These are phyloP conservation scores for Bimastos eiseni DNA, from an alignment of 2,888 invertebrate species.

Conservation along the genomic window DNA sequence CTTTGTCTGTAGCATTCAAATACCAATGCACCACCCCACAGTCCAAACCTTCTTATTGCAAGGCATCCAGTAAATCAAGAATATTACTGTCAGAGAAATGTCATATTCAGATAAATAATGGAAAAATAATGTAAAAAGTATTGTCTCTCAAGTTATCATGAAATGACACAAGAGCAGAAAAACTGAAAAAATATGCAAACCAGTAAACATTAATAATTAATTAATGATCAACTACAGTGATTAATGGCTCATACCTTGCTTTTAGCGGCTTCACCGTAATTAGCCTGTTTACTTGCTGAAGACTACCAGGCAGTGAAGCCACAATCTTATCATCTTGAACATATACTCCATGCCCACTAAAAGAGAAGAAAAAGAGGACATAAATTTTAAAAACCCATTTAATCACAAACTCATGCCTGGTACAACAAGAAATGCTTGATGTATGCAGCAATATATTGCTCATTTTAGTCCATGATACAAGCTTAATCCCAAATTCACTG, in stretches of 20 bases:
- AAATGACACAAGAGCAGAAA: not conserved
- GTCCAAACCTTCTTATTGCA: too few relatives aligned
- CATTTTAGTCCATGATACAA: not conserved
- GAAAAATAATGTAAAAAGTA: too few relatives aligned
- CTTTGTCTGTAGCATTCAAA: not conserved
- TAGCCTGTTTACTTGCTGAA: constrained; percentile 91
- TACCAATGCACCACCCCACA: not conserved
- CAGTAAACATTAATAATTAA: not conserved
- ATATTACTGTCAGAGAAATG: not conserved
- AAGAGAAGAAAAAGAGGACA: too few relatives aligned
- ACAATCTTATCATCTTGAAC: constrained; percentile 75
- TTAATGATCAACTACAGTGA: not conserved
- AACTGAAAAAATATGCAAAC: not conserved
- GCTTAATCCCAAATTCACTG: not conserved
- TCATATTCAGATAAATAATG: not conserved
- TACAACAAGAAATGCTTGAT: not conserved
- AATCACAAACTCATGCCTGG: not conserved
- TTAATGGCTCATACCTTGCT: constrained; percentile 71
- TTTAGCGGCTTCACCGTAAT: constrained; percentile 89
- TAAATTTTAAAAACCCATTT: too few relatives aligned
- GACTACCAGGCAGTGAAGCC: constrained; percentile 90
- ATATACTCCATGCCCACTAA: constrained; percentile 96
- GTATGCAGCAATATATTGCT: not conserved
- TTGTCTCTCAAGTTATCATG: not conserved
- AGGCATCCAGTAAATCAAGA: not conserved